Evolutionary conservation across 2,797 vertebrate species (phyloP).

Genomic region (Malacoraja senta): DNA sequence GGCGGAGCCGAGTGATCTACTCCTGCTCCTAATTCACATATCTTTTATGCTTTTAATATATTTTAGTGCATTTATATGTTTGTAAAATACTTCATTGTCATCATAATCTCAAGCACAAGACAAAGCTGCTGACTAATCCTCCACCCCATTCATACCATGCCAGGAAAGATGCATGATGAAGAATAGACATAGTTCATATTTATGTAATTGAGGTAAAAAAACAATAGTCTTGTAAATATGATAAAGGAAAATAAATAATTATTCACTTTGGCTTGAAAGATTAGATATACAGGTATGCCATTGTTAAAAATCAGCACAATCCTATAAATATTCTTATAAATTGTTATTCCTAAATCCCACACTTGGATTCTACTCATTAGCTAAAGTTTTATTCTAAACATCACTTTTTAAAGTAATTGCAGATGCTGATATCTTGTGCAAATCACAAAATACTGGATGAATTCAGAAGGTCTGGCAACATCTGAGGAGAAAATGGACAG

Average conservation of each 20-base stretch:
- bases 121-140: not conserved
- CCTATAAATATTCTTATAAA: not conserved
- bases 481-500: too few relatives aligned
- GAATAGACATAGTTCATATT: not conserved
- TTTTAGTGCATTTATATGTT: too few relatives aligned
- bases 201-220: not conserved
- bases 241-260: not conserved
- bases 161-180: not conserved
- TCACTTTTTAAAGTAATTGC: not conserved
- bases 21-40: too few relatives aligned
- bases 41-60: too few relatives aligned
- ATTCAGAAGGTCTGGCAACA: too few relatives aligned
- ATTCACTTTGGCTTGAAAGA: not conserved
- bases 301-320: not conserved
- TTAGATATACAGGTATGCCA: not conserved
- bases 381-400: too few relatives aligned
- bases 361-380: not conserved
- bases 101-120: not conserved
- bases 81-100: not conserved
- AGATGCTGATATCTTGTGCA: too few relatives aligned
- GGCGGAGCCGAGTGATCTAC: too few relatives aligned
- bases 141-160: not conserved
- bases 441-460: too few relatives aligned
- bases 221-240: not conserved
- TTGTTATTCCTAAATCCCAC: not conserved